These are phyloP conservation scores for Hypanus sabinus DNA, from an alignment of 2,113 vertebrate species.

Conservation along the genomic window DNA sequence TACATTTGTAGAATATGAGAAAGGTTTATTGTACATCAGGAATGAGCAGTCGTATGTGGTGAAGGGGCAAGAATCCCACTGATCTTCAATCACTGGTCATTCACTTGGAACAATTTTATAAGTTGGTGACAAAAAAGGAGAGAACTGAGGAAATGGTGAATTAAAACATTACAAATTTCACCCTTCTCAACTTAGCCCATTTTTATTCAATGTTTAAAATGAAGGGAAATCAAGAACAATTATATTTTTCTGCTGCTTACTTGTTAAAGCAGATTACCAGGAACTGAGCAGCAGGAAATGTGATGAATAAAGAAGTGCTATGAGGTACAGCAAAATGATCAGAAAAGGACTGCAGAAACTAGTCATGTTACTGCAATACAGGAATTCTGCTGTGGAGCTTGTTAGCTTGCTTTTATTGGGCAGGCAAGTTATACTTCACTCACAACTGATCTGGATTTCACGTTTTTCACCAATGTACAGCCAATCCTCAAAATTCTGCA, in stretches of 20 bases:
- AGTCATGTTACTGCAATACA: background rate
- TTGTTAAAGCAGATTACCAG: background rate
- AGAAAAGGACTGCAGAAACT: background rate
- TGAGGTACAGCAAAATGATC: background rate
- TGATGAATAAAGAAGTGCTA: background rate
- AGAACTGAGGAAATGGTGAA: background rate
- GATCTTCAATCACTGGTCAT: background rate
- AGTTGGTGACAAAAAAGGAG: background rate
- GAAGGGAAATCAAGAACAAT: background rate
- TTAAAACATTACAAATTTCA: background rate
- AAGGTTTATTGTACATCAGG: background rate
- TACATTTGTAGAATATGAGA: background rate
- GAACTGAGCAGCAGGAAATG: background rate
- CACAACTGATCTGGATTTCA: background rate
- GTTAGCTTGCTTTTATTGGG: background rate
- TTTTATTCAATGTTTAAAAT: background rate
- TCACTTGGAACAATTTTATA: background rate
- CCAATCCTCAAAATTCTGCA: background rate
- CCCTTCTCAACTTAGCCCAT: background rate
- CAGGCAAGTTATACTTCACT: background rate
- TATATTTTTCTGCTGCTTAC: background rate
- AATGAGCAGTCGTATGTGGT: background rate
- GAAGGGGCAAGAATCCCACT: background rate
- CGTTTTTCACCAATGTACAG: background rate
- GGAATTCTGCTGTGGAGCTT: background rate